Conservation (phyloP, 2,888 invertebrate species). For the Coecobrya sp. region DNA sequence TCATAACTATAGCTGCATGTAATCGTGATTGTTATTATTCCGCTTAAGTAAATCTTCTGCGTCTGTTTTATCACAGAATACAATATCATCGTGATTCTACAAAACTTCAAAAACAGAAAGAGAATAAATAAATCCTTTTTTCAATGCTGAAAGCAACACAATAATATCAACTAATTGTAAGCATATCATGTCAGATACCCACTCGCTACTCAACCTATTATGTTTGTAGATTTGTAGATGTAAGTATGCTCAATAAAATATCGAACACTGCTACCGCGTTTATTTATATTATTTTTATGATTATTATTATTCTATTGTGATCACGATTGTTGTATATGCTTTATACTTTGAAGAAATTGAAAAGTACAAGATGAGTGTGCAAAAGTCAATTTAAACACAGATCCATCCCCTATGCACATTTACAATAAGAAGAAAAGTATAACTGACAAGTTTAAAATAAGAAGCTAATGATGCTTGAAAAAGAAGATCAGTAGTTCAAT, state of each 20-base stretch:
- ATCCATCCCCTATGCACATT: not conserved
- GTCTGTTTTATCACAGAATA: not conserved
- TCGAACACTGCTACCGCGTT: slow-evolving; percentile 23
- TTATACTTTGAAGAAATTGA: slow-evolving; percentile 38
- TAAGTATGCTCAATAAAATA: slow-evolving; percentile 12
- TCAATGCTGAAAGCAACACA: not conserved
- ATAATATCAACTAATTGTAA: slow-evolving; percentile 36
- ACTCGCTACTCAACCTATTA: not conserved
- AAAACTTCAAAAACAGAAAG: slow-evolving; percentile 41
- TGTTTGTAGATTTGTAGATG: not conserved
- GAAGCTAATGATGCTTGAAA: slow-evolving; percentile 64
- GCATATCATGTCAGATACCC: slow-evolving; percentile 2
- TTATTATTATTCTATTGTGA: slow-evolving; percentile 18
- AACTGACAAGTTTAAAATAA: slow-evolving; percentile 29
- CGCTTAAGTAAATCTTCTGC: not conserved
- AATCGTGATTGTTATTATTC: slow-evolving; percentile 16
- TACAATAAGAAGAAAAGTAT: slow-evolving; percentile 14
- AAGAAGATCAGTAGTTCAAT: slow-evolving; percentile 73
- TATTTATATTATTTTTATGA: not conserved
- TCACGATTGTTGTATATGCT: not conserved
- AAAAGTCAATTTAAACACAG: slow-evolving; percentile 49
- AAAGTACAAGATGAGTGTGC: slow-evolving; percentile 47
- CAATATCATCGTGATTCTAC: slow-evolving; percentile 66
- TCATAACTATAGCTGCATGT: not conserved
- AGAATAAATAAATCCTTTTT: slow-evolving; percentile 56